phyloP scores from a whole-genome alignment of 2,113 vertebrate genomes.

The Oncorhynchus masou region DNA sequence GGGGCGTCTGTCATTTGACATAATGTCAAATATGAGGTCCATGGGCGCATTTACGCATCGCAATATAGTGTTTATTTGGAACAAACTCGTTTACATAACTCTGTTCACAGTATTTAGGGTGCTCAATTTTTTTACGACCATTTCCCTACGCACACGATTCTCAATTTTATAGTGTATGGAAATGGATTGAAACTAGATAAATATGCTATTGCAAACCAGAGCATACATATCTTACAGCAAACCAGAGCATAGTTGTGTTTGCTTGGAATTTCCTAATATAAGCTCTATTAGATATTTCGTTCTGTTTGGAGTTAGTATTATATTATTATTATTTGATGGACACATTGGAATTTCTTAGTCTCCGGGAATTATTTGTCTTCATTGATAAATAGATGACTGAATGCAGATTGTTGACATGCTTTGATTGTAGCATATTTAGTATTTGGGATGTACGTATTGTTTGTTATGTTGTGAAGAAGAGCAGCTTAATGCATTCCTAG shows the following conservation, averaged over 20 bases:
- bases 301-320: neutral
- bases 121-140: neutral
- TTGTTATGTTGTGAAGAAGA: neutral
- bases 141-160: neutral
- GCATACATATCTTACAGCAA: neutral
- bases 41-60: neutral
- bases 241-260: neutral
- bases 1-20: neutral
- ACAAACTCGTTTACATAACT: conserved; percentile 2
- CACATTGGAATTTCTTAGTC: neutral
- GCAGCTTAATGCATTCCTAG: neutral
- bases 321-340: neutral
- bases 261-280: neutral
- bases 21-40: neutral
- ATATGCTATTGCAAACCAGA: too few relatives aligned
- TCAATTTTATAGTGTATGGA: neutral
- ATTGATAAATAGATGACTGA: neutral
- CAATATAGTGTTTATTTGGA: neutral
- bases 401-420: neutral
- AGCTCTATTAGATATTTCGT: neutral
- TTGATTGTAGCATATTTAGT: neutral
- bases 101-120: neutral
- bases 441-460: neutral
- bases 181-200: neutral
- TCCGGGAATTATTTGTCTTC: neutral